These are phyloP conservation scores for Melanotaenia trifasciata DNA, from an alignment of 2,797 vertebrate species.

Conservation along the genomic window DNA sequence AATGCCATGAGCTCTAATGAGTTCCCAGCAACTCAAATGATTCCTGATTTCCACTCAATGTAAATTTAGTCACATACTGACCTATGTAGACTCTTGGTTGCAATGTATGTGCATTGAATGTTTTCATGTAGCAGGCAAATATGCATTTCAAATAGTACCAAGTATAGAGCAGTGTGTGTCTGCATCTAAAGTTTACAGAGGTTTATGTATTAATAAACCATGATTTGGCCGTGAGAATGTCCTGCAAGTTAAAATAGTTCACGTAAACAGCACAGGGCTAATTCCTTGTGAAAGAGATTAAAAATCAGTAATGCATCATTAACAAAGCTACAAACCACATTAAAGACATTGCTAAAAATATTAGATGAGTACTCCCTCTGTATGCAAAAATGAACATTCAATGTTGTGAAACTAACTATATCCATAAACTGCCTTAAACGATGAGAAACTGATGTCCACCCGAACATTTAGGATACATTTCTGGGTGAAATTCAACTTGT, in stretches of 20 bases:
- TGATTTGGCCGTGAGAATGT: background rate
- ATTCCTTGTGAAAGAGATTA: background rate
- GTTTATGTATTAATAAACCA: background rate
- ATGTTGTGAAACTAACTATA: background rate
- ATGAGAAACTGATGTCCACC: background rate
- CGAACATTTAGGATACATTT: background rate
- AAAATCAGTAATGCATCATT: background rate
- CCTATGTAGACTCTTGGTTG: background rate
- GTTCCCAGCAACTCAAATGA: background rate
- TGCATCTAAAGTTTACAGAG: background rate
- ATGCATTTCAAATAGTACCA: background rate
- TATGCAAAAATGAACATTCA: background rate
- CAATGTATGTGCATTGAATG: background rate
- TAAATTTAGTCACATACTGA: background rate
- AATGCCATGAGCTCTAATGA: background rate
- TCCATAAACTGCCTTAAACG: no score
- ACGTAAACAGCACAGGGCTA: background rate
- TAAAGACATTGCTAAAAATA: background rate
- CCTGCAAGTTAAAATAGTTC: background rate
- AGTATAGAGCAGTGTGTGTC: background rate
- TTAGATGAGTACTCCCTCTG: background rate
- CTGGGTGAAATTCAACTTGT: background rate
- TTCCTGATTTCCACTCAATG: background rate
- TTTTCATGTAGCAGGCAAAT: background rate
- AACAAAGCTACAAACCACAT: background rate